Evolutionary conservation across 2,797 vertebrate species (phyloP), one percentile per base, ranked within the genome.

Genomic region (Podarcis lilfordi): DNA sequence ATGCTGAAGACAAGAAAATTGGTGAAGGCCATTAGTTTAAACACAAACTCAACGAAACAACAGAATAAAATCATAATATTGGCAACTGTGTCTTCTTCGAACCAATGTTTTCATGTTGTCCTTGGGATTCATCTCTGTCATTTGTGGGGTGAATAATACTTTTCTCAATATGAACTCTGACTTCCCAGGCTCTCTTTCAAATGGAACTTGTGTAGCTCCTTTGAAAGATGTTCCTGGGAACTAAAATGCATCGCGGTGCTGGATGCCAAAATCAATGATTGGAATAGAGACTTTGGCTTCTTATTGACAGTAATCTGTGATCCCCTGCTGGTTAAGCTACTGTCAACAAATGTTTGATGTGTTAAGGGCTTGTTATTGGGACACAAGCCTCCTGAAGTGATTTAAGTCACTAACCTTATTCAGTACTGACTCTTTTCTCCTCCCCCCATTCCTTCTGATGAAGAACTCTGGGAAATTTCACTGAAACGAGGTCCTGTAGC

Each of bases 261-360:
- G 64, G 86, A 84, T 88, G 81, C 45, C 81, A 88, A 84, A 88
- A 69, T 84, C 87, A 88, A 83, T 79, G 64, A 88, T 71, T 71
- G 50, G 66, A 88, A 79, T 84, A 40, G 81, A 79, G 45, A 71
- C 75, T 7, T 59, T 59, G 81, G 81, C 81, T 88, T 88, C 74
- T 83, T 83, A 78, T 84, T 78, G 74, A 83, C 81, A 78, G 32
- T 69, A 83, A 88, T 69, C 64, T 84, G 17, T 59, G 81, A 40
- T 83, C 87, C 81, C 87, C 81, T 83, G 40, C 80, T 55, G 86
- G 43, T 69, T 83, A 35, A 77, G 21, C 59, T 77, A 78, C n/a
- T 69, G 66, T 84, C 74, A 88, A 84, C 75, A 83, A 78, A 88
- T 83, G 81, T 83, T 88, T 88, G 80, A 88, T 88, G 80, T 69